A percentile compares a stretch with the other conserved stretches of the same genome.
Evolutionary conservation across 2,113 vertebrate genomes (phyloP).

Genomic region (Alectura lathami): DNA sequence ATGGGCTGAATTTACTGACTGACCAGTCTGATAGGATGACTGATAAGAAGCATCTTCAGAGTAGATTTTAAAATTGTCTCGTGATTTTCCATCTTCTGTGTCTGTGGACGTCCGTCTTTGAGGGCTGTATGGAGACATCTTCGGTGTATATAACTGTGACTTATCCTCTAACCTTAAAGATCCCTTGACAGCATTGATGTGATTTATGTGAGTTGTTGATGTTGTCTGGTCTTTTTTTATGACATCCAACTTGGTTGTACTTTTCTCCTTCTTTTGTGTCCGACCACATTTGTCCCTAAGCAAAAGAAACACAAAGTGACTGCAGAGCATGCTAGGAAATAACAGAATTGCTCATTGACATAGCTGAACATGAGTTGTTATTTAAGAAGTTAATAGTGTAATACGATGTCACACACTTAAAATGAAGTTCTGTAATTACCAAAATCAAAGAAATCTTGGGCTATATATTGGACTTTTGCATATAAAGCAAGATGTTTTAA

Average conservation of each 20-base stretch:
- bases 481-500: neutral
- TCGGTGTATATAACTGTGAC: slow-evolving; percentile 74
- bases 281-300: slow-evolving; percentile 77
- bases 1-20: slow-evolving; percentile 60
- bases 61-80: slow-evolving; percentile 90
- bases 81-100: slow-evolving; percentile 76
- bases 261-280: slow-evolving; percentile 78
- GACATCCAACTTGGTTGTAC: slow-evolving; percentile 83
- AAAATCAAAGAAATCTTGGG: neutral
- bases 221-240: slow-evolving; percentile 95
- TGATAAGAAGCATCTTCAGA: slow-evolving; percentile 84
- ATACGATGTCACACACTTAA: neutral
- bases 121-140: slow-evolving; percentile 69
- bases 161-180: slow-evolving; percentile 78
- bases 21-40: slow-evolving; percentile 59
- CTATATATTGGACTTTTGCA: neutral
- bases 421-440: neutral
- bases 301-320: neutral
- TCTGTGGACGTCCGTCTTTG: slow-evolving; percentile 76
- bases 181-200: slow-evolving; percentile 68
- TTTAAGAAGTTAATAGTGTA: neutral
- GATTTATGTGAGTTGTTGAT: slow-evolving; percentile 89
- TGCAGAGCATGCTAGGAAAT: neutral
- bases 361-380: neutral
- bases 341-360: neutral